Percentiles rank a stretch among this genome's conserved stretches.
phyloP scores from a whole-genome alignment of 2,797 vertebrate genomes.

The Liparis tanakae region DNA sequence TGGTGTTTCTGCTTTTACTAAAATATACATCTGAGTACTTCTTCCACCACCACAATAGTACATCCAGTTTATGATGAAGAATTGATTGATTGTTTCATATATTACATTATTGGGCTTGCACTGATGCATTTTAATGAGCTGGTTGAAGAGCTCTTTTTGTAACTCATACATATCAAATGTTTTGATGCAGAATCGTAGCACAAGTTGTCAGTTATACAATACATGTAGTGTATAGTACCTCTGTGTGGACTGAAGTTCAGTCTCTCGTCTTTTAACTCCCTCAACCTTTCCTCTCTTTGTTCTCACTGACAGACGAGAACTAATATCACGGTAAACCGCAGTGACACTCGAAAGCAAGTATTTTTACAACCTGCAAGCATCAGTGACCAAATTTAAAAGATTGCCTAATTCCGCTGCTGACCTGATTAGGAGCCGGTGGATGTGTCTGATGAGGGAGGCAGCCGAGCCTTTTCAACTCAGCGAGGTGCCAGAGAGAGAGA shows the following conservation, averaged over 20 bases:
- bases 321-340: conserved; percentile 80
- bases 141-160: neutral
- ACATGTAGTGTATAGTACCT: conserved; percentile 6
- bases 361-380: conserved; percentile 87
- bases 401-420: conserved; percentile 85
- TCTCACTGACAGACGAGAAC: conserved; percentile 80
- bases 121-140: conserved; percentile 4
- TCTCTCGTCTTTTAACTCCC: conserved; percentile 51
- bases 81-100: neutral
- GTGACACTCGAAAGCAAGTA: conserved; percentile 86
- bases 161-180: neutral
- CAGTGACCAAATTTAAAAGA: conserved; percentile 87
- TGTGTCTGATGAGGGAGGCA: conserved; percentile 81
- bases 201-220: neutral
- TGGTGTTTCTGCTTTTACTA: neutral
- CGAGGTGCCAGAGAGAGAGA: conserved; percentile 82
- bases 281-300: conserved; percentile 75
- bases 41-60: neutral
- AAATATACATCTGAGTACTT: neutral
- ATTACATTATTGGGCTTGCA: neutral
- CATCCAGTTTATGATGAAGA: neutral
- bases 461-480: conserved; percentile 85
- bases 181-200: neutral
- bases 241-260: conserved; percentile 31
- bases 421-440: conserved; percentile 85